These are phyloP conservation scores for Cossypha polioptera DNA, from an alignment of 2,797 vertebrate genomes.

Conservation along the genomic window DNA sequence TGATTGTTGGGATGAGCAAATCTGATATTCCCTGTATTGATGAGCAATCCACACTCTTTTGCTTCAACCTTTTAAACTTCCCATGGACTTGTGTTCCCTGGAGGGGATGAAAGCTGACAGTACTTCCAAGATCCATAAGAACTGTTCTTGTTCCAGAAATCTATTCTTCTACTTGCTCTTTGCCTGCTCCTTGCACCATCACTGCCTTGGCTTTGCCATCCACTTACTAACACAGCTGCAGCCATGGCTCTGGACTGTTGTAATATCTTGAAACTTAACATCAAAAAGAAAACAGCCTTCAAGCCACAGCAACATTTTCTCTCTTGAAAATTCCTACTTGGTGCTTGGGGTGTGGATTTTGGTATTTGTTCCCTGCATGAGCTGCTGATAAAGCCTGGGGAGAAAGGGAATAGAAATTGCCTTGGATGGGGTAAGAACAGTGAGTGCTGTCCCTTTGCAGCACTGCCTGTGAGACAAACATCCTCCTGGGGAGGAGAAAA, in stretches of 20 bases:
- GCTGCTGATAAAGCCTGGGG: not conserved
- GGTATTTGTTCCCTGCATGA: not conserved
- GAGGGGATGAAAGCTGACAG: not conserved
- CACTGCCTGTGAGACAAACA: not conserved
- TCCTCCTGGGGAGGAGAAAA: not conserved
- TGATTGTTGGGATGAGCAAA: not conserved
- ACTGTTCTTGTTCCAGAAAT: not conserved
- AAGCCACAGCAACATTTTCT: not conserved
- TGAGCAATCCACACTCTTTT: not conserved
- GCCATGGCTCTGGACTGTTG: not conserved
- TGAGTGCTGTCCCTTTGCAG: not conserved
- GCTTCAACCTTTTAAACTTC: not conserved
- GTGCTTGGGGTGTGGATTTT: not conserved
- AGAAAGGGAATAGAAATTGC: not conserved
- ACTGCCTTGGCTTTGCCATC: not conserved
- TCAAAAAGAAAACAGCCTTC: not conserved
- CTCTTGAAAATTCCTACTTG: not conserved
- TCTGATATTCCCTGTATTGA: not conserved
- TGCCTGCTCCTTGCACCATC: not conserved
- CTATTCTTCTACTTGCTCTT: accelerated
- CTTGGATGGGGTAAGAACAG: not conserved
- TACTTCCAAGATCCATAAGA: not conserved
- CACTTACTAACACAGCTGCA: not conserved
- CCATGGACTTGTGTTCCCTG: not conserved
- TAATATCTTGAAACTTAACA: not conserved